Percentiles rank a stretch among this genome's conserved stretches.
Conservation (phyloP, 1,140 invertebrate genomes). For the Micrasema longulum region DNA sequence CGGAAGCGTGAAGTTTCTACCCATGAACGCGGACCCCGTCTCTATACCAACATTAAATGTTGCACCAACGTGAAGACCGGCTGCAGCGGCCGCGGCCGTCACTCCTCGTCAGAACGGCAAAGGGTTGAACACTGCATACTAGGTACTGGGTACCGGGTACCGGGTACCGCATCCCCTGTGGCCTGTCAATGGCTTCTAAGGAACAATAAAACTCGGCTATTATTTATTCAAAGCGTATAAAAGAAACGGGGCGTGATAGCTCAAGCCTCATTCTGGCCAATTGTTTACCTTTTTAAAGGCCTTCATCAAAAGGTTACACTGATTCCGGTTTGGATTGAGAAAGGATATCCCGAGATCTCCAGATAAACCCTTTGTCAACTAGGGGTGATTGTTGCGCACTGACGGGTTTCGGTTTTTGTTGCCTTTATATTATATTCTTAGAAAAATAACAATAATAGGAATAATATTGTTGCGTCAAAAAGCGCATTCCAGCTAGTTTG, state of each 20-base stretch:
- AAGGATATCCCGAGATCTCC: slow-evolving; percentile 16
- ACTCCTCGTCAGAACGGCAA: slow-evolving; percentile 1
- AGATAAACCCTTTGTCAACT: slow-evolving; percentile 21
- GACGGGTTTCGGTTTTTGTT: no score
- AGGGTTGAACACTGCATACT: background rate
- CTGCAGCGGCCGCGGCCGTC: no score
- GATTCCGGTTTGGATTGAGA: slow-evolving; percentile 22
- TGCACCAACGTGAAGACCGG: no score
- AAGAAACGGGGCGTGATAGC: slow-evolving; percentile 37
- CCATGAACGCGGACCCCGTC: no score
- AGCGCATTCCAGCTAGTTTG: no score
- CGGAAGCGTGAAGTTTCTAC: no score
- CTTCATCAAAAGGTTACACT: slow-evolving; percentile 32
- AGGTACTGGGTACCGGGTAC: background rate
- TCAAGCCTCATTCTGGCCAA: slow-evolving; percentile 39
- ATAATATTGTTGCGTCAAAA: no score
- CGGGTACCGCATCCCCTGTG: background rate
- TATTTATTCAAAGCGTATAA: slow-evolving; percentile 35
- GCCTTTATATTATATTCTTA: no score
- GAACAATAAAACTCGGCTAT: slow-evolving; percentile 20
- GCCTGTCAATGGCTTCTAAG: slow-evolving; percentile 1
- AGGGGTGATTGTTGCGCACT: no score
- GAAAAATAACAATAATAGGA: no score
- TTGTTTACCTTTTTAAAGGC: background rate
- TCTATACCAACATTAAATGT: no score